phyloP scores from a whole-genome alignment of 1,140 invertebrate genomes.

The Nomia melanderi region DNA sequence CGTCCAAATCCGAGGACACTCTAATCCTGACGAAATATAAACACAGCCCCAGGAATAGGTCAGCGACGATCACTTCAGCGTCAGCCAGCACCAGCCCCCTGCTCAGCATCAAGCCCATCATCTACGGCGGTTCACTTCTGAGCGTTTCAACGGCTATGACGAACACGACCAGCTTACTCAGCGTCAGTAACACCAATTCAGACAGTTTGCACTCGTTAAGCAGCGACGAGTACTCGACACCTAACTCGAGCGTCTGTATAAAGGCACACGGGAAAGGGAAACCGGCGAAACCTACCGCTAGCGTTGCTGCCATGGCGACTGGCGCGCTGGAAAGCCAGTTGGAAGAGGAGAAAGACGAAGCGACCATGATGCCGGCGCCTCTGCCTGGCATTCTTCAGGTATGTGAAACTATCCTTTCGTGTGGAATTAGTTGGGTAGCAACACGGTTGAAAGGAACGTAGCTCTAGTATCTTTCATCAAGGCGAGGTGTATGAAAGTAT shows the following conservation, averaged over 20 bases:
- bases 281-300: slow-evolving; percentile 72
- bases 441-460: neutral
- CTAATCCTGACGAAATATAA: slow-evolving; percentile 83
- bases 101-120: slow-evolving; percentile 82
- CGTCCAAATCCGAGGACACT: slow-evolving; percentile 89
- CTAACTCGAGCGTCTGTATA: slow-evolving; percentile 61
- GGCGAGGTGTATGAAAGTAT: neutral
- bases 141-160: slow-evolving; percentile 72
- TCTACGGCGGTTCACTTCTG: slow-evolving; percentile 79
- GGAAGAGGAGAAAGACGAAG: slow-evolving; percentile 73
- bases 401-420: neutral
- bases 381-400: slow-evolving; percentile 85
- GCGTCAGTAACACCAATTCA: slow-evolving; percentile 77
- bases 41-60: slow-evolving; percentile 81
- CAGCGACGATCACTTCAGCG: slow-evolving; percentile 82
- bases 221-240: slow-evolving; percentile 77
- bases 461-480: no score
- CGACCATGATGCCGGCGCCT: slow-evolving; percentile 75
- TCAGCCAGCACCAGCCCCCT: slow-evolving; percentile 86
- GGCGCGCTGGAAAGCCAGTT: slow-evolving; percentile 63
- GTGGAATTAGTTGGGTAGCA: neutral
- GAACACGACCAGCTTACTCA: slow-evolving; percentile 83
- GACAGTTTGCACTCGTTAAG: slow-evolving; percentile 84
- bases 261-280: slow-evolving; percentile 62
- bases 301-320: slow-evolving; percentile 74